Percentiles rank a stretch among this genome's conserved stretches.
Evolutionary conservation across 2,113 vertebrate genomes (phyloP).

Genomic region (Chiloscyllium plagiosum): DNA sequence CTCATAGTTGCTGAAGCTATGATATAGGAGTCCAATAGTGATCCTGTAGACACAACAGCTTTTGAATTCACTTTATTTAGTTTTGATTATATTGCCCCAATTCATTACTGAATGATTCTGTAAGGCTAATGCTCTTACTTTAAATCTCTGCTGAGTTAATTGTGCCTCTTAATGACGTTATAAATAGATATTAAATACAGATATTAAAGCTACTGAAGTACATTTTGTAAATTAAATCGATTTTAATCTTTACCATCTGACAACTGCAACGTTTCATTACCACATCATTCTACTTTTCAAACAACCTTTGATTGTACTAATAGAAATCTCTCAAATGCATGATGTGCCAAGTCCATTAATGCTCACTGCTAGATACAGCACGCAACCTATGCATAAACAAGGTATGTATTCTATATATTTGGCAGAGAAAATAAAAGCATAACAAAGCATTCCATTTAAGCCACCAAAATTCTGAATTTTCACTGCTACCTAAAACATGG

Average conservation of each 20-base stretch:
- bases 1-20: not conserved
- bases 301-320: not conserved
- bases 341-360: not conserved
- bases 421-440: not conserved
- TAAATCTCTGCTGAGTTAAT: not conserved
- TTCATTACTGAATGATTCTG: not conserved
- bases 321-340: not conserved
- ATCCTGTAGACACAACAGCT: not conserved
- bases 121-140: not conserved
- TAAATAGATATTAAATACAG: not conserved
- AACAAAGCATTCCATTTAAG: not conserved
- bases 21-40: not conserved
- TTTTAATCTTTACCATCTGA: not conserved
- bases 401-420: no score
- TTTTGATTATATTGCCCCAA: not conserved
- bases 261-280: not conserved
- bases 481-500: not conserved
- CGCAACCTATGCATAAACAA: not conserved
- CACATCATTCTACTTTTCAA: not conserved
- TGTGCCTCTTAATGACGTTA: not conserved
- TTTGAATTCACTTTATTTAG: not conserved
- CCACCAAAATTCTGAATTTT: not conserved
- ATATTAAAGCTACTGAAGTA: not conserved
- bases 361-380: not conserved
- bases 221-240: not conserved